These are phyloP conservation scores for Panthera leo DNA, from an alignment of 2,113 vertebrate species.

Conservation along the genomic window DNA sequence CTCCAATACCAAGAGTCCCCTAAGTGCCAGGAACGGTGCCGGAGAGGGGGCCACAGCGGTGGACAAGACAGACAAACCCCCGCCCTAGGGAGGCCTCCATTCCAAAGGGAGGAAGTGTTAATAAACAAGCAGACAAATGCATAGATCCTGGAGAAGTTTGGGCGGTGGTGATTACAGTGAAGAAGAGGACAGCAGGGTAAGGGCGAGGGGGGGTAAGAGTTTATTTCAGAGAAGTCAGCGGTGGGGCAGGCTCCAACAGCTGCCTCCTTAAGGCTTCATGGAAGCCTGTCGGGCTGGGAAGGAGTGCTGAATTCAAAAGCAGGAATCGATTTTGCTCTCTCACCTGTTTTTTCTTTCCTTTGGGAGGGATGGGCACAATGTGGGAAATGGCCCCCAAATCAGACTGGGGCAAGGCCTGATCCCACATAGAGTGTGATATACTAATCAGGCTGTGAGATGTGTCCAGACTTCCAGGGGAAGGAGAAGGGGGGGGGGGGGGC, in stretches of 20 bases:
- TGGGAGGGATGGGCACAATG: neutral
- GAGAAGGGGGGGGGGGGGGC: neutral
- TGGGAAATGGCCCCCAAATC: neutral
- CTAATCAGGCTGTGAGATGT: neutral
- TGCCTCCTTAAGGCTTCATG: accelerated
- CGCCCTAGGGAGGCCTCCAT: neutral
- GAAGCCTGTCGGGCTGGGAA: neutral
- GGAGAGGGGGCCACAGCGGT: neutral
- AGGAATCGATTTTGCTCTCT: neutral
- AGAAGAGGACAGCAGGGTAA: neutral
- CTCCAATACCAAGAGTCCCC: neutral
- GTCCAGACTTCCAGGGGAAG: neutral
- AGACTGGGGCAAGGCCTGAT: neutral
- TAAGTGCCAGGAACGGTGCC: neutral
- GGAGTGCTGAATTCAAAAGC: neutral
- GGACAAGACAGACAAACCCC: neutral
- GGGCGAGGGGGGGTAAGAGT: neutral
- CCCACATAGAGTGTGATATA: accelerated
- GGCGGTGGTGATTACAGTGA: neutral
- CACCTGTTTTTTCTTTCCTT: no score
- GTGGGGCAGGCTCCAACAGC: accelerated
- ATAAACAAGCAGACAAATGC: neutral
- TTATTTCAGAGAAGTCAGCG: neutral
- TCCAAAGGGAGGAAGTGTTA: neutral
- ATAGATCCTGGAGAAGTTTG: accelerated